Conservation (phyloP, 2,797 vertebrate genomes). For the Enoplosus armatus region DNA sequence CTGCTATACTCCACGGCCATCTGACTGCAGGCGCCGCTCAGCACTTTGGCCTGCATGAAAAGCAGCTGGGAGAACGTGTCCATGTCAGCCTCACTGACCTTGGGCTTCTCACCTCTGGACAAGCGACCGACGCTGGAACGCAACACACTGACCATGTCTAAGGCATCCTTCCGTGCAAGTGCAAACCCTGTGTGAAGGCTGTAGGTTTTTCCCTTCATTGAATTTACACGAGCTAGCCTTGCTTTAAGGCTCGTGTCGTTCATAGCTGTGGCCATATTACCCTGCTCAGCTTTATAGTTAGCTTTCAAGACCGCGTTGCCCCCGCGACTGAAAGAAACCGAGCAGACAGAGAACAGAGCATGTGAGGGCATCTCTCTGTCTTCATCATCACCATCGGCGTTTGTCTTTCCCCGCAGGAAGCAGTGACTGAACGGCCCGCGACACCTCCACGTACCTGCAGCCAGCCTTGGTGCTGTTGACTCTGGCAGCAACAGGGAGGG, state of each 20-base stretch:
- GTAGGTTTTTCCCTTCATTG: conserved; percentile 92
- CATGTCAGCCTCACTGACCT: conserved; percentile 84
- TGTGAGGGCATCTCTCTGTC: conserved; percentile 78
- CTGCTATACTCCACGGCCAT: conserved; percentile 91
- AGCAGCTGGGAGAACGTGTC: conserved; percentile 90
- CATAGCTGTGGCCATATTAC: conserved; percentile 72
- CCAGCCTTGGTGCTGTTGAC: conserved; percentile 83
- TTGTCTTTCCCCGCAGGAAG: conserved; percentile 86
- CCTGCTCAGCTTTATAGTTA: conserved; percentile 65
- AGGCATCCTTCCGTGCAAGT: conserved; percentile 92
- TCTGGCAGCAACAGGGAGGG: conserved; percentile 74
- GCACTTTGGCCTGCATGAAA: conserved; percentile 91
- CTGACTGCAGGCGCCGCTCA: conserved; percentile 92
- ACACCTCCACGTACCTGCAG: conserved; percentile 88
- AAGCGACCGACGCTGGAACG: conserved; percentile 83
- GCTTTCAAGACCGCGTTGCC: conserved; percentile 56
- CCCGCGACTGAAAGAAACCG: conserved; percentile 54
- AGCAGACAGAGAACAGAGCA: conserved; percentile 60
- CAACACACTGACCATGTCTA: conserved; percentile 91
- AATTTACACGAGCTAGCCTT: conserved; percentile 86
- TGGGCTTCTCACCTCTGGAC: conserved; percentile 75
- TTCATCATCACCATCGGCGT: conserved; percentile 81
- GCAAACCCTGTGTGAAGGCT: conserved; percentile 92
- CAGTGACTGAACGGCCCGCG: conserved; percentile 92
- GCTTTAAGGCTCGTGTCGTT: conserved; percentile 86